phyloP scores from a whole-genome alignment of 2,888 invertebrate species.

The Drosophila algonquin region DNA sequence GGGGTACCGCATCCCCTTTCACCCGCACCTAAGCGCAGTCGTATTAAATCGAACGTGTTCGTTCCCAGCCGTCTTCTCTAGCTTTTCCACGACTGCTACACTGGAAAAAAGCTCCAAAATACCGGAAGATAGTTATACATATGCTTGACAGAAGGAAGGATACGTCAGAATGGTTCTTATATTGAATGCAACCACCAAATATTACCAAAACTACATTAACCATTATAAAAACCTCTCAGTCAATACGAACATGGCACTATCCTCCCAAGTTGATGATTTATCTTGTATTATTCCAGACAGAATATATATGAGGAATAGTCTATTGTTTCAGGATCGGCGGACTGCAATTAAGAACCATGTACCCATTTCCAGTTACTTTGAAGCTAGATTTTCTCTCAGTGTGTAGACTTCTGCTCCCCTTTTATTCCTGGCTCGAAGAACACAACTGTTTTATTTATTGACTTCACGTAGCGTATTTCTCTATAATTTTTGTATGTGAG shows the following conservation, averaged over 20 bases:
- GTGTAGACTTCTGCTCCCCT: constrained; percentile 40
- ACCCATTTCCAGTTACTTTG: background rate
- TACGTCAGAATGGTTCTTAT: too few relatives aligned
- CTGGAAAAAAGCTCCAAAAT: background rate
- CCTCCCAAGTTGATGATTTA: too few relatives aligned
- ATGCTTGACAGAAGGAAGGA: too few relatives aligned
- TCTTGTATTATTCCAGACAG: too few relatives aligned
- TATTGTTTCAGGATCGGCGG: background rate
- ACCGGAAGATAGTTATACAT: background rate
- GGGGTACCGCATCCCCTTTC: background rate
- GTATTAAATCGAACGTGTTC: constrained; percentile 76
- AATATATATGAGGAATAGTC: background rate
- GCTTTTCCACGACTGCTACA: constrained; percentile 31
- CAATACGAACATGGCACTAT: too few relatives aligned
- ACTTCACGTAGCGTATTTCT: constrained; percentile 77
- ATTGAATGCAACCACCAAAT: too few relatives aligned
- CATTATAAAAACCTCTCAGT: too few relatives aligned
- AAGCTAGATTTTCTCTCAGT: background rate
- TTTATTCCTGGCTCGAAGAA: constrained; percentile 62
- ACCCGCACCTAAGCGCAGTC: constrained; percentile 64
- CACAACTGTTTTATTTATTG: constrained; percentile 78
- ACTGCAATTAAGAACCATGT: background rate
- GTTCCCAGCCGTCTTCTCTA: constrained; percentile 38
- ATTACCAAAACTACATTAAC: too few relatives aligned
- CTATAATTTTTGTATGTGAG: constrained; percentile 75